phyloP scores from a whole-genome alignment of 2,797 vertebrate species.

The Zalophus californianus region DNA sequence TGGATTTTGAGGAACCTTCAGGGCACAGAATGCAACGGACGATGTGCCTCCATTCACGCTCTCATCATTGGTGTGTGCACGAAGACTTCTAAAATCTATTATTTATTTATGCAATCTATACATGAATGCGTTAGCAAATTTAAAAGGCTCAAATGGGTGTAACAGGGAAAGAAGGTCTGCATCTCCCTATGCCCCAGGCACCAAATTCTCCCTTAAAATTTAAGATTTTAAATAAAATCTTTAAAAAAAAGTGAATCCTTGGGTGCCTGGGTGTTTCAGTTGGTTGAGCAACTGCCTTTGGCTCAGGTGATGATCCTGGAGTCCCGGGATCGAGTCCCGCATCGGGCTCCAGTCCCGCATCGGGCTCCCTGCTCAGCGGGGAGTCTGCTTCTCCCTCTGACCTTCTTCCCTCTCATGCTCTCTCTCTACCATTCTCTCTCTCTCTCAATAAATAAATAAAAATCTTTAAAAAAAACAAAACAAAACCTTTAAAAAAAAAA shows the following conservation, averaged over 20 bases:
- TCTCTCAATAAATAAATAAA: not conserved
- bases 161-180: not conserved
- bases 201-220: not conserved
- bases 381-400: too few species aligned
- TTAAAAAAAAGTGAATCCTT: not conserved
- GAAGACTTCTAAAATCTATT: not conserved
- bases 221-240: too few species aligned
- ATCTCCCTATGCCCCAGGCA: too few species aligned
- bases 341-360: too few species aligned
- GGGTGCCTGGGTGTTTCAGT: too few species aligned
- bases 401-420: too few species aligned
- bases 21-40: not conserved
- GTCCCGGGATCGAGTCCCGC: too few species aligned
- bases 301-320: too few species aligned
- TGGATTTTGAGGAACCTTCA: not conserved
- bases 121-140: not conserved
- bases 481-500: not conserved
- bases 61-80: not conserved
- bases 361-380: too few species aligned
- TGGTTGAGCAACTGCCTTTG: too few species aligned
- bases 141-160: not conserved
- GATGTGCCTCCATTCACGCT: fast-evolving
- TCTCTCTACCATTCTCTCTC: too few species aligned
- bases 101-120: not conserved
- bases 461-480: too few species aligned